Base-by-base conservation (phyloP, 2,797 vertebrate genomes). In the Hyperoplus lanceolatus region DNA sequence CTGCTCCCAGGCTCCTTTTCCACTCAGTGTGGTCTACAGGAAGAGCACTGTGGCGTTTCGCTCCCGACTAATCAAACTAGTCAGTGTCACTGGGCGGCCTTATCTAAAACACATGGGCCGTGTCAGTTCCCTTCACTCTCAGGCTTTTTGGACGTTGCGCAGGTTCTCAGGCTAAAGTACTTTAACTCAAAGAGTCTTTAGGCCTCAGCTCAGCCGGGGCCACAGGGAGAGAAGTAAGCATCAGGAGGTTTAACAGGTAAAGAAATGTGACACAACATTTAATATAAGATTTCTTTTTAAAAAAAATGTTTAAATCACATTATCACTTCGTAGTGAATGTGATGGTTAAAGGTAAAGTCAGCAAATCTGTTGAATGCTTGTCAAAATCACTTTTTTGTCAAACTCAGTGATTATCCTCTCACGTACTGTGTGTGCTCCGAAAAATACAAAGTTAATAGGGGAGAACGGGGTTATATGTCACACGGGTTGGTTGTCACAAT, bases 41-140 rank as follows among this genome's bases (percentile, higher is more conserved):
- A 68, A 57, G 68, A 69, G 85, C 78, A 76, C 82, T 72, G 81
- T 76, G 53, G 80, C 76, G 76, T 67, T 78, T 81, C 62, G 85
- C 85, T 92, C 83, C 80, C 62, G 86, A 85, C 86, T 93, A 91
- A 94, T 94, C 85, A 90, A 86, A 91, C 87, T 90, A 89, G 91
- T 93, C 92, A 92, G 92, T 89, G 87, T 93, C 89, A 89, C 83
- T 80, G 76, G 77, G 81, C 72, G 67, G 87, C 81, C 83, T 93
- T 83, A 95, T 94, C 92, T 82, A 82, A 95, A 95, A 94, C 94
- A 95, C 92, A 94, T 95, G 94, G 29, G 91, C 82, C 90, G 84
- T 77, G 94, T 95, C 95, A 93, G 85, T 83, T 92, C 83, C 66
- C 87, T 81, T 94, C 91, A 90, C 72, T 75, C 70, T 43, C 58